Evolutionary conservation across 2,888 invertebrate genomes (phyloP).

Genomic region (Aphidius colemani): DNA sequence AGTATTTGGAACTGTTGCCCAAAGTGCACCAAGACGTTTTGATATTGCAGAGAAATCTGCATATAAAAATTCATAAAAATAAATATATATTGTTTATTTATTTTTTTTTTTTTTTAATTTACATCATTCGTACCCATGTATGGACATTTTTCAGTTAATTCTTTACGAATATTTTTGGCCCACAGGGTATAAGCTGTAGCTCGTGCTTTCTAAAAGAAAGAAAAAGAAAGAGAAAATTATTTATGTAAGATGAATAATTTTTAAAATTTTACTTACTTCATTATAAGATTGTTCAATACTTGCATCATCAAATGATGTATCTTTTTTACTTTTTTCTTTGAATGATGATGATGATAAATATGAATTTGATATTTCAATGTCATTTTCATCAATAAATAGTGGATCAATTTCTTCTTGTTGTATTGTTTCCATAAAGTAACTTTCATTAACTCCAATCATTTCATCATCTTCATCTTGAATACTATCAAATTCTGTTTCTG

Average conservation of each 20-base stretch:
- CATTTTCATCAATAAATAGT: constrained; percentile 58
- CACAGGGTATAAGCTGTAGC: constrained; percentile 91
- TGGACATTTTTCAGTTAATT: constrained; percentile 73
- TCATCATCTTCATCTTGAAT: constrained; percentile 30
- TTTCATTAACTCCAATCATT: constrained; percentile 46
- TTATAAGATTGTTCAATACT: constrained; percentile 73
- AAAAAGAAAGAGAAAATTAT: constrained; percentile 10
- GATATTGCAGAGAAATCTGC: constrained; percentile 81
- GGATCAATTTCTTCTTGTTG: constrained; percentile 58
- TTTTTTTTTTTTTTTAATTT: background rate
- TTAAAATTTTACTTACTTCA: constrained; percentile 68
- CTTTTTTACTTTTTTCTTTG: no score
- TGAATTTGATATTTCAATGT: constrained; percentile 59
- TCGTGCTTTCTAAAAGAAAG: constrained; percentile 66
- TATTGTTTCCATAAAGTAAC: constrained; percentile 51
- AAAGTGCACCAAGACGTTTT: constrained; percentile 83
- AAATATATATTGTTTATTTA: no score
- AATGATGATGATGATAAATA: constrained; percentile 57
- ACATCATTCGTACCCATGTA: constrained; percentile 67
- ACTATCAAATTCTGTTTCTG: constrained; percentile 48
- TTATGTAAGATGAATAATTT: constrained; percentile 8
- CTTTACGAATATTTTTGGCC: constrained; percentile 82
- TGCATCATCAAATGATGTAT: constrained; percentile 83
- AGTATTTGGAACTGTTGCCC: constrained; percentile 76
- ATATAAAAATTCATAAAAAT: constrained; percentile 26